Evolutionary conservation across 2,888 invertebrate species (phyloP), one percentile per base, ranked within the genome.

Genomic region (Clusia tigrina): DNA sequence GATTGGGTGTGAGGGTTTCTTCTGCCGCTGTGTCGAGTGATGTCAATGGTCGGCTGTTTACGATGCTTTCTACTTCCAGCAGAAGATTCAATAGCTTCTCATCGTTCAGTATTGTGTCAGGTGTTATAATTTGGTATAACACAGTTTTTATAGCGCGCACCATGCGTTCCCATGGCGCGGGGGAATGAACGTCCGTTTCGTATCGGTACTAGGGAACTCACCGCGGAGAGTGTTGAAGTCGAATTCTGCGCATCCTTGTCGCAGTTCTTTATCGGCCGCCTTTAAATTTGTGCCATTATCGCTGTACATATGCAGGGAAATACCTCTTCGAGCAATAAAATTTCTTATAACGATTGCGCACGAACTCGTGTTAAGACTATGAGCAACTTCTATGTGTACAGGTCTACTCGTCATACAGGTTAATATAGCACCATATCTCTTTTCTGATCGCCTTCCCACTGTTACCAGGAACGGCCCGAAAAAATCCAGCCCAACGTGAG

Each of bases 1-100:
- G 74, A 46, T 78, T 78, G 3, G 74, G 75, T 2, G 78, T 78
- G 6, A n/a, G 64, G 10, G n/a, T 57, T 62, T 12, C n/a, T n/a
- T n/a, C n/a, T n/a, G n/a, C n/a, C n/a, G n/a, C n/a, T n/a, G n/a
- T n/a, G n/a, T n/a, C n/a, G n/a, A 65, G 37, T n/a, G 56, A 65
- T 15, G 65, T 63, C 12, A 65, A 55, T 25, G 65, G 62, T 20
- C 65, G 53, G 26, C 65, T 58, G 54, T 65, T 65, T 2, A 65
- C 25, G 23, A 65, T 63, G 23, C 57, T 56, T 53, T 65, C 60
- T 2, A 65, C 59, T 46, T 65, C 54, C 1, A 60, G 6, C 1
- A 65, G 18, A 2, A 54, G 25, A 20, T 60, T 65, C 37, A 52
- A 53, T 2, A 65, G 38, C 2, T 62, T 62, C 17, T 62, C 62